phyloP scores from a whole-genome alignment of 1,140 invertebrate species.

The Caenorhabditis briggsae region DNA sequence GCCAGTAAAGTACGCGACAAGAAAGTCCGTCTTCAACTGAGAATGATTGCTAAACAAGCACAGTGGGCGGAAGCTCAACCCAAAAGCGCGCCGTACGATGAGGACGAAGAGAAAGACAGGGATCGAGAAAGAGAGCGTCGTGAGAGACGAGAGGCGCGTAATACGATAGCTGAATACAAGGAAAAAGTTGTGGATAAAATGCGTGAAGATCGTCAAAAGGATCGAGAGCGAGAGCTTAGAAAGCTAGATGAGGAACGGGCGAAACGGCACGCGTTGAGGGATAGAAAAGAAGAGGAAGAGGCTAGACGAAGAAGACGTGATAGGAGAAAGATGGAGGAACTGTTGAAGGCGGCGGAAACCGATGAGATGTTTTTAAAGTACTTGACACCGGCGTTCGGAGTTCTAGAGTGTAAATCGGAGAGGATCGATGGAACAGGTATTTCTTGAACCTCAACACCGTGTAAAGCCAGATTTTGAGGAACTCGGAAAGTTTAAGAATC shows the following conservation, averaged over 20 bases:
- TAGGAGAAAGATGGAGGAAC: neutral
- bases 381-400: slow-evolving; percentile 11
- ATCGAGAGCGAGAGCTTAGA: neutral
- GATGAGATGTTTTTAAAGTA: slow-evolving; percentile 20
- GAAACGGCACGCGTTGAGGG: neutral
- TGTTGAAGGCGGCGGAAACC: neutral
- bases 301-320: neutral
- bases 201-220: neutral
- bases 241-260: neutral
- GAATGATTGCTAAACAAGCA: slow-evolving; percentile 26
- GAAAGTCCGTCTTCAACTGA: neutral
- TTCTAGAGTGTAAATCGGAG: neutral
- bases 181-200: neutral
- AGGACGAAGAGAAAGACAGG: neutral
- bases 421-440: slow-evolving; percentile 7
- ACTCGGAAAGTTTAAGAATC: too few species aligned
- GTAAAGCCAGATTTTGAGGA: too few species aligned
- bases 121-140: neutral
- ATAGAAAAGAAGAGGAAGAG: neutral
- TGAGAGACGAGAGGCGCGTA: neutral
- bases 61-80: neutral
- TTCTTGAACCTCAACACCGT: too few species aligned
- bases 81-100: neutral
- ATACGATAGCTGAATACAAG: neutral
- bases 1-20: neutral